Percentiles rank a stretch among this genome's conserved stretches.
phyloP scores from a whole-genome alignment of 2,888 invertebrate species.

The Trisateles emortualis region DNA sequence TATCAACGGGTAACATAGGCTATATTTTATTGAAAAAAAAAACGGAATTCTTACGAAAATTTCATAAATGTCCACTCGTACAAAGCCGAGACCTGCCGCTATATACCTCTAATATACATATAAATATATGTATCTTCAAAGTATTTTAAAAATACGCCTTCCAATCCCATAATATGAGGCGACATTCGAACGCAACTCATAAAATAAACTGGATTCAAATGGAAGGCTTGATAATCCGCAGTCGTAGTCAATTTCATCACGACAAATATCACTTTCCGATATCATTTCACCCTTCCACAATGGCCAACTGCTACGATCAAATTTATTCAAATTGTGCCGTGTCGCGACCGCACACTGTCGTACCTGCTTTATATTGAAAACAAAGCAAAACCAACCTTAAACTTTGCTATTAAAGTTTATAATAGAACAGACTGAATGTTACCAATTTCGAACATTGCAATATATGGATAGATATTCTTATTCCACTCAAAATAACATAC shows the following conservation, averaged over 20 bases:
- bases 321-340: slow-evolving; percentile 85
- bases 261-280: slow-evolving; percentile 77
- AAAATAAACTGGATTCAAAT: slow-evolving; percentile 45
- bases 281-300: slow-evolving; percentile 66
- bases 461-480: slow-evolving; percentile 83
- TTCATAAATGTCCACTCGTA: too few relatives aligned
- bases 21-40: too few relatives aligned
- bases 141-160: not conserved
- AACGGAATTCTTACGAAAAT: too few relatives aligned
- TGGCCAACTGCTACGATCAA: slow-evolving; percentile 67
- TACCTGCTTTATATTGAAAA: slow-evolving; percentile 65
- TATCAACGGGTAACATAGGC: too few relatives aligned
- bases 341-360: slow-evolving; percentile 71
- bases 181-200: slow-evolving; percentile 15
- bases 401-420: slow-evolving; percentile 12
- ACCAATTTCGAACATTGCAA: slow-evolving; percentile 72
- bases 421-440: slow-evolving; percentile 31
- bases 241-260: slow-evolving; percentile 75
- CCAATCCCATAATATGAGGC: slow-evolving; percentile 20
- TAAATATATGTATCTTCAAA: not conserved
- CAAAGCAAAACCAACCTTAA: slow-evolving; percentile 49
- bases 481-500: slow-evolving; percentile 84
- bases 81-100: too few relatives aligned
- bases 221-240: slow-evolving; percentile 62
- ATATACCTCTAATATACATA: not conserved